Percentiles rank a stretch among this genome's conserved stretches.
phyloP scores from a whole-genome alignment of 2,113 vertebrate species.

The Proteles cristata region DNA sequence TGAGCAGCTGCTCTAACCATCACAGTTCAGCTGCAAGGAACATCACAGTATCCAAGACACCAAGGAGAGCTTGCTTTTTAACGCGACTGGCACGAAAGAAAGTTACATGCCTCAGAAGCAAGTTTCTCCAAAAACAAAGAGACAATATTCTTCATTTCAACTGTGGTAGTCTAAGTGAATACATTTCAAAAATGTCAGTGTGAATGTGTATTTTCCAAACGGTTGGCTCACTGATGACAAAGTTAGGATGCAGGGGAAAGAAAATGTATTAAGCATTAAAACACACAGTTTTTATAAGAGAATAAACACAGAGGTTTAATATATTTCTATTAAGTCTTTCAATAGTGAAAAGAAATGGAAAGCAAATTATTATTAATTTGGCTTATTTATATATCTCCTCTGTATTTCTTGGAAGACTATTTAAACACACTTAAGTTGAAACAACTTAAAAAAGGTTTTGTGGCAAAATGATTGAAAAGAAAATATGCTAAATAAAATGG shows the following conservation, averaged over 20 bases:
- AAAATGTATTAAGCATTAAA: neutral
- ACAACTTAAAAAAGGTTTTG: neutral
- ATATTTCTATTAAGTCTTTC: conserved; percentile 5
- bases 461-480: neutral
- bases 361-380: neutral
- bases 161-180: neutral
- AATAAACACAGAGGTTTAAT: neutral
- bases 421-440: neutral
- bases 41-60: neutral
- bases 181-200: neutral
- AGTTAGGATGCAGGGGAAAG: neutral
- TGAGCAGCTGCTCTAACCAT: neutral
- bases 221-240: neutral
- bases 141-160: neutral
- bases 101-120: neutral
- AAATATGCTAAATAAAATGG: neutral
- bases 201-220: conserved; percentile 13
- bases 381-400: neutral
- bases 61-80: neutral
- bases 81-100: neutral
- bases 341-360: neutral
- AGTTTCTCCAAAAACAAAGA: neutral
- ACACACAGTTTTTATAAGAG: neutral
- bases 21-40: no score
- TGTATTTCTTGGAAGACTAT: neutral